phyloP scores from a whole-genome alignment of 2,113 vertebrate species.

The Pitta sordida region DNA sequence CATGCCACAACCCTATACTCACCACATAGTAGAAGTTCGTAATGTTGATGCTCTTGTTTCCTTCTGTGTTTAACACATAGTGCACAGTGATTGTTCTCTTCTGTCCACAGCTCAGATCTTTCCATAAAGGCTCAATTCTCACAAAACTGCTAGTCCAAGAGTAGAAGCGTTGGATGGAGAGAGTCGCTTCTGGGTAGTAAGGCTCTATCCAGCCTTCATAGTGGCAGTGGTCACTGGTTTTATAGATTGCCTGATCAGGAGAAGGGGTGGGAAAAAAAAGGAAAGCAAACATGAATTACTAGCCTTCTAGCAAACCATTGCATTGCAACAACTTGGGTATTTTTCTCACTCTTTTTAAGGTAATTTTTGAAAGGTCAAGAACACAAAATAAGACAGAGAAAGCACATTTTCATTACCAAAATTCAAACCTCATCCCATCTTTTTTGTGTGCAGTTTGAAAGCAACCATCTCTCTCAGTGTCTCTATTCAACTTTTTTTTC shows the following conservation, averaged over 20 bases:
- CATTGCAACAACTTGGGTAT: neutral
- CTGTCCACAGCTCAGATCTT: slow-evolving; percentile 48
- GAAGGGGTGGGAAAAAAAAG: neutral
- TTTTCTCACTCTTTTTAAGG: neutral
- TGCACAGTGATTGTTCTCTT: slow-evolving; percentile 17
- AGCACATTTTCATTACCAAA: neutral
- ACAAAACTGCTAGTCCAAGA: slow-evolving; percentile 66
- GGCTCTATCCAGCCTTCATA: slow-evolving; percentile 56
- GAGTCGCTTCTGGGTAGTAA: neutral
- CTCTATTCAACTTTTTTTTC: neutral
- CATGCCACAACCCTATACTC: neutral
- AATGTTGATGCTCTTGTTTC: neutral
- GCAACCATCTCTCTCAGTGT: neutral
- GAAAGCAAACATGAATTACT: neutral
- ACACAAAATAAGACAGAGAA: neutral
- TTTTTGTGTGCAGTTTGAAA: neutral
- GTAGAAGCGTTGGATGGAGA: slow-evolving; percentile 48
- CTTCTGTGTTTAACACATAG: slow-evolving; percentile 48
- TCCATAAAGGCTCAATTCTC: slow-evolving; percentile 32
- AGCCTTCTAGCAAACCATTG: neutral
- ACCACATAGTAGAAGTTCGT: slow-evolving; percentile 56
- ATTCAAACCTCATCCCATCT: neutral
- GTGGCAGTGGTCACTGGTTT: slow-evolving; percentile 51
- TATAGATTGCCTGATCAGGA: slow-evolving; percentile 46
- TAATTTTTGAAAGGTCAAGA: neutral